These are phyloP conservation scores for Hetaerina americana DNA, from an alignment of 1,140 invertebrate species.

Conservation along the genomic window DNA sequence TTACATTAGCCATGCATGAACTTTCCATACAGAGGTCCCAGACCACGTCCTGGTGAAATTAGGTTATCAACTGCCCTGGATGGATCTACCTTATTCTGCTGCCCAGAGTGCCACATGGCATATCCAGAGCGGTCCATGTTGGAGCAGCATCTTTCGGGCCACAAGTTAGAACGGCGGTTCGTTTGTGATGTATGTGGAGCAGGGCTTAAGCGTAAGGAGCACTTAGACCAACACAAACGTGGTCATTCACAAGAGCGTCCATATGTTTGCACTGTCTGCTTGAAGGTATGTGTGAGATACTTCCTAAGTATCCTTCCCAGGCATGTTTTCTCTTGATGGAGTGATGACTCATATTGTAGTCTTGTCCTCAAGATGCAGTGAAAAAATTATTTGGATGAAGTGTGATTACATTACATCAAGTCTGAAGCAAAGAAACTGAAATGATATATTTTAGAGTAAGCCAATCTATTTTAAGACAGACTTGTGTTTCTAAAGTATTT, in stretches of 20 bases:
- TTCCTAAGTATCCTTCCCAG: too few species aligned
- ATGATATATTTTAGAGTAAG: too few species aligned
- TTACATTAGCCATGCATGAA: too few species aligned
- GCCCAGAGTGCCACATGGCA: slow-evolving; percentile 17
- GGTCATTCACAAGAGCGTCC: slow-evolving; percentile 12
- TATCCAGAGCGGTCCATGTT: slow-evolving; percentile 9
- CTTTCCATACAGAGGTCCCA: not conserved
- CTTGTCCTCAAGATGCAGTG: too few species aligned
- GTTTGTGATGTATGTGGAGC: slow-evolving; percentile 33
- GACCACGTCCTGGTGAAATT: slow-evolving; percentile 6
- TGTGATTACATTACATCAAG: too few species aligned
- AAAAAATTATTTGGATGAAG: too few species aligned
- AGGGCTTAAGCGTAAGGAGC: slow-evolving; percentile 34
- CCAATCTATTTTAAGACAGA: too few species aligned
- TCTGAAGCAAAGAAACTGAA: too few species aligned
- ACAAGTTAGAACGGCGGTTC: slow-evolving; percentile 15
- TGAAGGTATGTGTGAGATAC: not conserved
- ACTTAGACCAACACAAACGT: slow-evolving; percentile 13
- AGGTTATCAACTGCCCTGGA: slow-evolving; percentile 11
- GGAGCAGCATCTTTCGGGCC: slow-evolving; percentile 9
- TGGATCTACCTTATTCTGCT: slow-evolving; percentile 13
- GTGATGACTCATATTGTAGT: too few species aligned
- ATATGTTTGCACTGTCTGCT: slow-evolving; percentile 11
- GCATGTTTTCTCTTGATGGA: too few species aligned
- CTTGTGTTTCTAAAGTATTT: too few species aligned